Base-by-base conservation (phyloP, 2,888 invertebrate species). In the Gandaritis pyraliata region DNA sequence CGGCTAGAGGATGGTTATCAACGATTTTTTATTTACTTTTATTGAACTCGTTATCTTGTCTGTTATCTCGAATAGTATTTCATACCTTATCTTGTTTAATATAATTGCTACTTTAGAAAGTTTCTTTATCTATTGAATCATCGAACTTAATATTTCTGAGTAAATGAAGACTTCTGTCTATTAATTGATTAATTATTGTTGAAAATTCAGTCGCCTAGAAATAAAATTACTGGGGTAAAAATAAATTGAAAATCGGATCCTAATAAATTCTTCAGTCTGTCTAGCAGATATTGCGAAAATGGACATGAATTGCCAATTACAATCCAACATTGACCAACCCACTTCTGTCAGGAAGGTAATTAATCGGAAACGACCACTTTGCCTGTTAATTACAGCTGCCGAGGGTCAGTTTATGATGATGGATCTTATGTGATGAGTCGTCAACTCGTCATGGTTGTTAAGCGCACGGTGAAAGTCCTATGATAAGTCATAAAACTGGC, bases 351-450 rank as follows among this genome's bases (percentile, higher is more conserved):
- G 55, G 58, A 64, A 58, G 58, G 58, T 63, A 61, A 63, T 61
- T 61, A 61, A 55, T 64, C 63, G 61, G 67, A 64, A 58, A 64
- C 58, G 41, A 58, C 60, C 62, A 60, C 55, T 65, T 54, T 54
- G 58, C 29, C 41, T 47, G 54, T 36, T 65, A 62, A 71, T 72
- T 68, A 67, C 67, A 65, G 69, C 62, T 46, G 48, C 43, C 47
- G 51, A 59, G 61, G 65, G 55, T 41, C 52, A 67, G 53, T 62
- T 62, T 66, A 68, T 57, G 64, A 61, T 58, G 57, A 52, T 57
- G 36, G 36, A 47, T 4, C 18, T 52, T 54, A 56, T 16, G 30
- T 46, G 56, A 50, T 47, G 41, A 43, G 13, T 43, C 43, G 45
- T 48, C 39, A 49, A 43, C 8, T 43, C 43, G 45, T 48, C 39